Base-by-base conservation (phyloP, 2,888 invertebrate genomes). In the Erpobdella octoculata region DNA sequence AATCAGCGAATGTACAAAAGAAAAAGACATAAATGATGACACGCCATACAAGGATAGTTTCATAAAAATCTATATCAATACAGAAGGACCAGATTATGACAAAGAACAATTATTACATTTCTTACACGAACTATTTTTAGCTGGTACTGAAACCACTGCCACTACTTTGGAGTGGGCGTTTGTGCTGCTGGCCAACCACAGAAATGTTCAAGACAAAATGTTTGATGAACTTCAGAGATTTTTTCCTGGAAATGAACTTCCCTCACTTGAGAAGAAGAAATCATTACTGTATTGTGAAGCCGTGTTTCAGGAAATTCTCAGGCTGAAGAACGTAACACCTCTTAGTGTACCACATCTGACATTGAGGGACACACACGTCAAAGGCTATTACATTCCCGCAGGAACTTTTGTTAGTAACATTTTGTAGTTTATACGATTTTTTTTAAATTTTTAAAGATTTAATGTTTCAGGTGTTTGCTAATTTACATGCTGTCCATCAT, bases 121-220 rank as follows among this genome's bases (percentile, higher is more conserved):
- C 28, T 0, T 71, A 31, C 41, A 62, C 36, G 74, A 74, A 38
- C 58, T 74, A 37, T 67, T 71, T 48, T 28, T 74, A 4, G 74
- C 70, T 28, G 74, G 74, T 5, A 35, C 70, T 12, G 74, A 74
- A 38, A 74, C 74, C n/a, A 74, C 69, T 15, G 31, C 68, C 46
- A 70, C 70, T n/a, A 62, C 67, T 12, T 21, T 72, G 8, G 31
- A 53, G 36, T 74, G 74, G 74, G 31, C 38, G 5, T 21, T 74
- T n/a, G 64, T 62, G 25, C 48, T 68, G 61, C 70, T 74, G 2
- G 70, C 65, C 18, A 37, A 70, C 21, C 53, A 70, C 46, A 70
- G 41, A 37, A 62, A 74, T 12, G 64, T 74, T 5, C 74, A 74
- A 38, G 35, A 37, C 3, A 61, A 59, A 59, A 69, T 73, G 46